Conservation (phyloP, 2,113 vertebrate genomes). For the Nyctibius bracteatus region DNA sequence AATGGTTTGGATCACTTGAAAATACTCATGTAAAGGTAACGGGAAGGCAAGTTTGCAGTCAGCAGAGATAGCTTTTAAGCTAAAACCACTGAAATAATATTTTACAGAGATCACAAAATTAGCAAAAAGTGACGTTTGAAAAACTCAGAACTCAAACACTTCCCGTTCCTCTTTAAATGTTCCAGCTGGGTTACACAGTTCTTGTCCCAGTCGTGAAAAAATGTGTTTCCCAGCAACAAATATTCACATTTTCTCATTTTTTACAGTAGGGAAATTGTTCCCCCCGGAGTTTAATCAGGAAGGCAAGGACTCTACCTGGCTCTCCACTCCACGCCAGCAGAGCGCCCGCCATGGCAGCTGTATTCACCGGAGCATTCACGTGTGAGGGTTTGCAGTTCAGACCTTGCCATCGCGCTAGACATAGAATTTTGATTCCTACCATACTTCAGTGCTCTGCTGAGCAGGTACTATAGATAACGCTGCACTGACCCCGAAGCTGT, state of each 20-base stretch:
- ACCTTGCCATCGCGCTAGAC: not conserved
- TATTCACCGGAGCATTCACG: fast-evolving
- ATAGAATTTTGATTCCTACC: not conserved
- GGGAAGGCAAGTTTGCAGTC: not conserved
- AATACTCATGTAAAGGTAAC: not conserved
- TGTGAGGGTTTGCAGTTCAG: not conserved
- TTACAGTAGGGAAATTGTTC: not conserved
- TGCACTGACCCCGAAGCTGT: fast-evolving
- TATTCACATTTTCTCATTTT: not conserved
- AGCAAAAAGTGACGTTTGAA: not conserved
- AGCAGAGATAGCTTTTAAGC: not conserved
- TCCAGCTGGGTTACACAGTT: not conserved
- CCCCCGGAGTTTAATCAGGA: not conserved
- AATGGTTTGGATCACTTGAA: not conserved
- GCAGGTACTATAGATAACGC: not conserved
- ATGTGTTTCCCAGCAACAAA: not conserved
- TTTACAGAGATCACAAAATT: not conserved
- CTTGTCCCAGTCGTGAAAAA: not conserved
- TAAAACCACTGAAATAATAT: not conserved
- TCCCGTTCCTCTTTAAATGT: not conserved
- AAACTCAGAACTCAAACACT: not conserved
- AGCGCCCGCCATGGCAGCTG: not conserved
- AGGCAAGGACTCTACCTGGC: not conserved
- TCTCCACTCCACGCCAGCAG: not conserved
- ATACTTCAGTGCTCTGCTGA: not conserved